phyloP scores from a whole-genome alignment of 2,797 vertebrate species.

The Coilia nasus region DNA sequence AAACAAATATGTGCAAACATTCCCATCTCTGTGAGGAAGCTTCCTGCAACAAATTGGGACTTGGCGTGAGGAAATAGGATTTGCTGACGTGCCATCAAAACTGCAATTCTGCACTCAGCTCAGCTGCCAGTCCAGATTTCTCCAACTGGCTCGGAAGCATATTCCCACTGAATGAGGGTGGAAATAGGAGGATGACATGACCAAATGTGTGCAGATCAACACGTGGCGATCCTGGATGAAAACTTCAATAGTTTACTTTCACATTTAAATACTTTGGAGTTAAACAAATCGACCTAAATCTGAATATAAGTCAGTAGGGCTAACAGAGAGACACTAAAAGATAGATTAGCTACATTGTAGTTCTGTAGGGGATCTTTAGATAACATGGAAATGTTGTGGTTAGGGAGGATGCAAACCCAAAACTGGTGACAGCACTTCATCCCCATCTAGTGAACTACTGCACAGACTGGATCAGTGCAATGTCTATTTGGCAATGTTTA shows the following conservation, averaged over 20 bases:
- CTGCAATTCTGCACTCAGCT: no score
- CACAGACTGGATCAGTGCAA: not conserved
- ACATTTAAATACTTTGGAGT: not conserved
- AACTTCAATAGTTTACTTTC: not conserved
- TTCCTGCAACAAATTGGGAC: constrained; percentile 57
- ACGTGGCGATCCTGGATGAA: no score
- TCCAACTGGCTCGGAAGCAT: not conserved
- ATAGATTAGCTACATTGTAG: not conserved
- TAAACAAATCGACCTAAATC: not conserved
- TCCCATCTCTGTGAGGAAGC: constrained; percentile 40
- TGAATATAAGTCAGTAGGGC: not conserved
- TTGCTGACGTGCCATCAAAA: not conserved
- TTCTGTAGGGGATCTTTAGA: not conserved
- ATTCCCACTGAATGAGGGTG: constrained; percentile 8
- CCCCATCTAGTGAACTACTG: not conserved
- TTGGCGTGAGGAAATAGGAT: constrained; percentile 32
- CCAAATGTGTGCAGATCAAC: not conserved
- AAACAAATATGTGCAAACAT: constrained; percentile 56
- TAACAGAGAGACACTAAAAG: not conserved
- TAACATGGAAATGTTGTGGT: not conserved
- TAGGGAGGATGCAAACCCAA: not conserved
- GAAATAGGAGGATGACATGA: not conserved
- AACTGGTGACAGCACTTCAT: not conserved
- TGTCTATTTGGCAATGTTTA: not conserved
- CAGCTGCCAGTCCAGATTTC: not conserved